phyloP scores from a whole-genome alignment of 2,113 vertebrate genomes.

The Pristiophorus japonicus region DNA sequence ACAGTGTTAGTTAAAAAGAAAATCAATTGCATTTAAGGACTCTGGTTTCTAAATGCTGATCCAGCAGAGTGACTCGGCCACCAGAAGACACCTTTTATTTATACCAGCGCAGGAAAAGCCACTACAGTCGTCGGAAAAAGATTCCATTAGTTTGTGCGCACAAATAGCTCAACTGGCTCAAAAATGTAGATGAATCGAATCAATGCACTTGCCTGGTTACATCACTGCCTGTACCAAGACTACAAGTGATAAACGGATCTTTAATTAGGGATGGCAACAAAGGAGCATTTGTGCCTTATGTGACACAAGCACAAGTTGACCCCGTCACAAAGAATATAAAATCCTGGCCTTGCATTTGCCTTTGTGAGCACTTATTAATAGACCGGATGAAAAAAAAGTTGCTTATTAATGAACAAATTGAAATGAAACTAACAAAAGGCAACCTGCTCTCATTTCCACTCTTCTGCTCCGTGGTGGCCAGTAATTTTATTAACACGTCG shows the following conservation, averaged over 20 bases:
- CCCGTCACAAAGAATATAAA: neutral
- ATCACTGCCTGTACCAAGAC: neutral
- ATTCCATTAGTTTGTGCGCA: neutral
- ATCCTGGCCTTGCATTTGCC: neutral
- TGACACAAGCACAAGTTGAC: neutral
- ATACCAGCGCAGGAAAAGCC: neutral
- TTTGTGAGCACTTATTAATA: neutral
- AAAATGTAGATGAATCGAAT: neutral
- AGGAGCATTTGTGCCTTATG: neutral
- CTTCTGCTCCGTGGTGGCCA: neutral
- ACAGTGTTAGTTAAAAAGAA: constrained; percentile 3
- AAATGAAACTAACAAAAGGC: neutral
- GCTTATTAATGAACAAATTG: neutral
- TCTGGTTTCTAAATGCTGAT: neutral
- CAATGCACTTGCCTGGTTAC: neutral
- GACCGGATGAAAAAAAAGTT: neutral
- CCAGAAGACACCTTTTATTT: neutral
- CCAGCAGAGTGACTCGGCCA: neutral
- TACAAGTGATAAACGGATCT: neutral
- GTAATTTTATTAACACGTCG: neutral
- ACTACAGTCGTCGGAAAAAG: neutral
- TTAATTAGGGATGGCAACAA: constrained; percentile 12
- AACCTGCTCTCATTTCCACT: neutral
- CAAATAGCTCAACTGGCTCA: neutral
- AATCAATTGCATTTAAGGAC: constrained; percentile 18